Evolutionary conservation across 2,888 invertebrate genomes (phyloP).

Genomic region (Plebejus anna): DNA sequence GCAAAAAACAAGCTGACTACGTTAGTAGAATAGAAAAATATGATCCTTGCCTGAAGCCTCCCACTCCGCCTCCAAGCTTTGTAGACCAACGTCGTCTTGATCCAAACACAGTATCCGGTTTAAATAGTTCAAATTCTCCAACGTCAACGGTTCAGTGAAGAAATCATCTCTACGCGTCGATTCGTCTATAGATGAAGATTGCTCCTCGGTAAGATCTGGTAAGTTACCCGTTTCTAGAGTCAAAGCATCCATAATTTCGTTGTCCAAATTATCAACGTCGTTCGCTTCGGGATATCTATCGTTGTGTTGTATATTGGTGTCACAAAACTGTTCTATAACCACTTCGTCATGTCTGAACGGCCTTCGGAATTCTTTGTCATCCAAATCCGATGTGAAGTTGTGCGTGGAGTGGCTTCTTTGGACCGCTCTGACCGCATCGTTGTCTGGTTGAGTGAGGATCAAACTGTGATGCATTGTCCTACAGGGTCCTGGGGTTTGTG

Average conservation of each 20-base stretch:
- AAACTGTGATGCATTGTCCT: constrained; percentile 55
- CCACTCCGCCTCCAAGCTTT: constrained; percentile 58
- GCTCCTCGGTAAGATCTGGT: constrained; percentile 66
- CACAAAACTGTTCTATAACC: constrained; percentile 48
- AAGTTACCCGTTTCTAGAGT: constrained; percentile 62
- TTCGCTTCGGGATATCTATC: constrained; percentile 66
- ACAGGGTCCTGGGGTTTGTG: constrained; percentile 30
- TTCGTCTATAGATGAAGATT: constrained; percentile 63
- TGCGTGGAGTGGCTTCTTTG: constrained; percentile 55
- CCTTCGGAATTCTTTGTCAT: constrained; percentile 42
- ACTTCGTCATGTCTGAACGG: constrained; percentile 40
- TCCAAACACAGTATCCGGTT: constrained; percentile 55
- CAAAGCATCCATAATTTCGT: constrained; percentile 63
- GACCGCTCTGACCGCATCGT: constrained; percentile 47
- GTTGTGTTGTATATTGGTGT: constrained; percentile 70
- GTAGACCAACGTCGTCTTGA: constrained; percentile 50
- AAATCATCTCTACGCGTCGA: constrained; percentile 63
- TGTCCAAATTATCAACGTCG: constrained; percentile 63
- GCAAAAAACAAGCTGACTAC: too few relatives aligned
- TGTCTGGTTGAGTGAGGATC: constrained; percentile 46
- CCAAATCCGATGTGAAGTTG: constrained; percentile 44
- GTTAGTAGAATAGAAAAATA: neutral
- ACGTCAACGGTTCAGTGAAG: constrained; percentile 51
- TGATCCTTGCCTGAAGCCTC: constrained; percentile 55
- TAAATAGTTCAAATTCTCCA: constrained; percentile 60